Evolutionary conservation across 2,113 vertebrate species (phyloP).

Genomic region (Protomyctophum bolini): DNA sequence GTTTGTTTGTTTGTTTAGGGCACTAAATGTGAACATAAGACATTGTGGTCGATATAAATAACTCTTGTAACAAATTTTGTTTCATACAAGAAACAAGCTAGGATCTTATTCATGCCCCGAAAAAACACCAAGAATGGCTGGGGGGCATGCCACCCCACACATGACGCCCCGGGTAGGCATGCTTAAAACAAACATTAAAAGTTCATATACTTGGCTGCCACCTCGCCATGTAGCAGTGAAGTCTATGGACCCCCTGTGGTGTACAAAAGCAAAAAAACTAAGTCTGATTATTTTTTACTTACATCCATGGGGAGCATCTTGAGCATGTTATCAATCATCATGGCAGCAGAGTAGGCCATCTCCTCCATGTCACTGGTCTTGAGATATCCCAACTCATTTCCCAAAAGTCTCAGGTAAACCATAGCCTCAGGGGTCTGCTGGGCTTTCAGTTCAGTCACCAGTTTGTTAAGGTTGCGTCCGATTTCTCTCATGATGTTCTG

Average conservation of each 20-base stretch:
- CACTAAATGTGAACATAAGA: neutral
- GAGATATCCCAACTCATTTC: conserved; percentile 91
- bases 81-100: no score
- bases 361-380: conserved; percentile 81
- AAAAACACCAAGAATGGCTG: neutral
- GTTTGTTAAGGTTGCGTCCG: conserved; percentile 80
- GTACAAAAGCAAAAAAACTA: no score
- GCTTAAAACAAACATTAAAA: no score
- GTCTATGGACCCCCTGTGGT: no score
- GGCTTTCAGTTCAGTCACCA: conserved; percentile 80
- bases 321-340: conserved; percentile 67
- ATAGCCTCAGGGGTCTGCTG: conserved; percentile 85
- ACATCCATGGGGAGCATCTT: conserved; percentile 75
- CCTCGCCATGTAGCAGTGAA: no score
- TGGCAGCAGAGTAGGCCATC: conserved; percentile 68
- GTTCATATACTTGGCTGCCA: neutral
- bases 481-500: conserved; percentile 84
- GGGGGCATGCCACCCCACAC: neutral
- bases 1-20: neutral
- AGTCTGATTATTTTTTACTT: conserved; percentile 28
- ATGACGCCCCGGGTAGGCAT: no score
- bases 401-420: conserved; percentile 88
- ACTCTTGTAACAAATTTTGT: neutral
- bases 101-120: no score
- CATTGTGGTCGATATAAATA: no score